These are phyloP conservation scores for Hydropsyche betteni DNA, from an alignment of 2,888 invertebrate genomes.

Conservation along the genomic window DNA sequence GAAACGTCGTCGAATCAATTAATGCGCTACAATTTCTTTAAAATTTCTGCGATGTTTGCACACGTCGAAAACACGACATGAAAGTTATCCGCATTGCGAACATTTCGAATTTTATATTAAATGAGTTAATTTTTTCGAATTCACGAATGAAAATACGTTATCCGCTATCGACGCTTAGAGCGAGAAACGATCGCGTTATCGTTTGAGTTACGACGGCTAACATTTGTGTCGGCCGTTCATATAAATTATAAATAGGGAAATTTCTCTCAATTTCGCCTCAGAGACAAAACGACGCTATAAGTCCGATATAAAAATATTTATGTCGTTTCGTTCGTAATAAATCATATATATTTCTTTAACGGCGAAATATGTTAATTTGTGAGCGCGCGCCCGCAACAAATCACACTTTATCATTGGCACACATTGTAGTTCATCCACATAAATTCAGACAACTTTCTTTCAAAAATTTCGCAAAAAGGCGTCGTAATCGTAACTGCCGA, in stretches of 20 bases:
- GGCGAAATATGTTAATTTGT: conserved; percentile 20
- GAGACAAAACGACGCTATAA: background rate
- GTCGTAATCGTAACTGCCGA: conserved; percentile 14
- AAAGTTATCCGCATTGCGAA: too few species aligned
- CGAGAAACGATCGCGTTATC: too few species aligned
- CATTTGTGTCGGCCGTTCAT: too few species aligned
- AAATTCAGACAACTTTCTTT: conserved; percentile 5
- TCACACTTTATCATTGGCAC: background rate
- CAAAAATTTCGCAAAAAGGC: conserved; percentile 7
- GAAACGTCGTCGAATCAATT: conserved; percentile 10
- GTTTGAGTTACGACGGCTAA: too few species aligned
- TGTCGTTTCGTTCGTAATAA: background rate
- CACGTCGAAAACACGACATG: too few species aligned
- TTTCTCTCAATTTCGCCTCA: conserved; percentile 13
- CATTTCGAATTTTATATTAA: too few species aligned
- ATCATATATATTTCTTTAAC: conserved; percentile 7
- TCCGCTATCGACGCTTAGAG: too few species aligned
- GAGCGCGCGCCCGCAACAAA: conserved; percentile 5
- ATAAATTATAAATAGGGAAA: background rate
- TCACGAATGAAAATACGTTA: too few species aligned
- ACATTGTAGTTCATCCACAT: background rate
- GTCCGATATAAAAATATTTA: background rate
- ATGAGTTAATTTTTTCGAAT: too few species aligned
- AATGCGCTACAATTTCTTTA: too few species aligned
- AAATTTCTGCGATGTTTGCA: too few species aligned